Percentiles rank a stretch among this genome's conserved stretches.
Evolutionary conservation across 30 jellyfish, hydroid and myxozoan species (phyloP).

Genomic region (Aurelia coerulea): DNA sequence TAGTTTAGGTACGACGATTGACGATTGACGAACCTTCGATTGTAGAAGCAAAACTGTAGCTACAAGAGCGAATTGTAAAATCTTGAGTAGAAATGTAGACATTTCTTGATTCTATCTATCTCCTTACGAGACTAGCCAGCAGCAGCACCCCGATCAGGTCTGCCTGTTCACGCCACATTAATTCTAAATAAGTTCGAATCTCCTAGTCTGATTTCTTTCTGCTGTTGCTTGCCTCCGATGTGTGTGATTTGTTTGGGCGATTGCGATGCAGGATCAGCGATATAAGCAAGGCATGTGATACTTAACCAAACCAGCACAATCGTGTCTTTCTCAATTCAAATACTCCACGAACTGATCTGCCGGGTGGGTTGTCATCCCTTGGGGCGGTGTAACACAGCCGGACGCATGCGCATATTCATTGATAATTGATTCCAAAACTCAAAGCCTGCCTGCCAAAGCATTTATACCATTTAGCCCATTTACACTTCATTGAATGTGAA

Average conservation of each 20-base stretch:
- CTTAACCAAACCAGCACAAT: background rate
- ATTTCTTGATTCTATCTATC: slow-evolving; percentile 22
- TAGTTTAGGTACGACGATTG: no score
- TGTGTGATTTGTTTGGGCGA: no score
- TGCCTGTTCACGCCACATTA: slow-evolving; percentile 55
- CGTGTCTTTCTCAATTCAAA: slow-evolving; percentile 53
- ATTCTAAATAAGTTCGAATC: slow-evolving; percentile 13
- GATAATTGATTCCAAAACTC: no score
- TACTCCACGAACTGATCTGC: slow-evolving; percentile 25
- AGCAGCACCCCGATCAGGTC: slow-evolving; percentile 41
- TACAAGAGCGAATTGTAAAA: slow-evolving; percentile 30
- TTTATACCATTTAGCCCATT: background rate
- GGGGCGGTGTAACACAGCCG: slow-evolving; percentile 76
- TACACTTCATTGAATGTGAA: slow-evolving; percentile 16
- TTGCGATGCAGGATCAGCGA: no score
- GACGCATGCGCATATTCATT: slow-evolving; percentile 83
- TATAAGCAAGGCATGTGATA: slow-evolving; percentile 14
- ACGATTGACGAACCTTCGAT: slow-evolving; percentile 57
- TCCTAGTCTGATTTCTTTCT: no score
- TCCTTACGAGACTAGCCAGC: slow-evolving; percentile 46
- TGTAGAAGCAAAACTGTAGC: slow-evolving; percentile 41
- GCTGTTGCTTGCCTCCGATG: background rate
- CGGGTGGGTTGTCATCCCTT: slow-evolving; percentile 68
- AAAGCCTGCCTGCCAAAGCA: slow-evolving; percentile 6
- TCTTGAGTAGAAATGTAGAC: slow-evolving; percentile 18